A percentile compares a stretch with the other conserved stretches of the same genome.
Evolutionary conservation across 2,113 vertebrate genomes (phyloP).

Genomic region (Prolemur simus): DNA sequence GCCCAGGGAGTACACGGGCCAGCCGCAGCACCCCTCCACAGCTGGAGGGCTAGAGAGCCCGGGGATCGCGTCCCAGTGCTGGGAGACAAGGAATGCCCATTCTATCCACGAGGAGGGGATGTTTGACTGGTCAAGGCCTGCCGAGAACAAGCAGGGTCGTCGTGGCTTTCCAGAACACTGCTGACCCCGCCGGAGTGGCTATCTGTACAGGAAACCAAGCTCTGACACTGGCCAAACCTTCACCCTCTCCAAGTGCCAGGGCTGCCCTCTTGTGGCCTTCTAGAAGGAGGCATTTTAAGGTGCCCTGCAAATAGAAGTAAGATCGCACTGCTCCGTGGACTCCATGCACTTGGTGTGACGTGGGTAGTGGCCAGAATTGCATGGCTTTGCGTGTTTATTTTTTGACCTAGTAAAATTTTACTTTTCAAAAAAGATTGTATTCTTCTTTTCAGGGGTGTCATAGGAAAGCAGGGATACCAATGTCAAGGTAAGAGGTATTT

Average conservation of each 20-base stretch:
- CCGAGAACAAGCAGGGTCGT: background rate
- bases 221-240: background rate
- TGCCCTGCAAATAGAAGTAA: background rate
- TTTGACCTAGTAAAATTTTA: background rate
- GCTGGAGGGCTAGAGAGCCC: background rate
- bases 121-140: rapidly evolving
- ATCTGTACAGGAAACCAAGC: background rate
- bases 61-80: background rate
- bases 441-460: slow-evolving; percentile 94
- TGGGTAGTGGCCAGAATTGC: background rate
- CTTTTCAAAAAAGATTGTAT: slow-evolving; percentile 72
- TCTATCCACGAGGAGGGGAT: background rate
- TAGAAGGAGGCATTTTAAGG: background rate
- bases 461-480: slow-evolving; percentile 99
- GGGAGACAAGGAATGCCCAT: background rate
- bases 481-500: slow-evolving; percentile 94
- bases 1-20: background rate
- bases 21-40: background rate
- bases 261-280: background rate
- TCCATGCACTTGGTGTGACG: rapidly evolving
- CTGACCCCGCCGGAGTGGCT: background rate
- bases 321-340: background rate
- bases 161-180: background rate
- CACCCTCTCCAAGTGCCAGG: background rate
- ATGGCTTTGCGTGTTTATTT: background rate